A percentile compares a stretch with the other conserved stretches of the same genome.
phyloP scores from a whole-genome alignment of 2,113 vertebrate genomes.

The Eretmochelys imbricata region DNA sequence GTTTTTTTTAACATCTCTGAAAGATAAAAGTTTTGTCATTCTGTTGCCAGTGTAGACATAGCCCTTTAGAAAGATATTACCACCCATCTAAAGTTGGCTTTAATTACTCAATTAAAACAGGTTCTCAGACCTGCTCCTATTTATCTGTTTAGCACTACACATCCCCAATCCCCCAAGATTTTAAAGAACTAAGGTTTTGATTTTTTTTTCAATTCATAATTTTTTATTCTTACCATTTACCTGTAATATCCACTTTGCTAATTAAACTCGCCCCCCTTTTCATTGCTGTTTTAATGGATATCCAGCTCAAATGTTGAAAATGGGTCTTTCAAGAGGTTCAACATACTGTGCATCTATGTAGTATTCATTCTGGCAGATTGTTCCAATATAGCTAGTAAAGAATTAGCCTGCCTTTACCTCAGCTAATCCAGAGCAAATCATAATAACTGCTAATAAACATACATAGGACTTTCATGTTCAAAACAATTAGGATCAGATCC shows the following conservation, averaged over 20 bases:
- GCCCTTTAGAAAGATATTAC: not conserved
- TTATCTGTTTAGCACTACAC: fast-evolving
- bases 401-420: not conserved
- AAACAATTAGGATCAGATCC: not conserved
- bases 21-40: too few relatives aligned
- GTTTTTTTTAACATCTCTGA: too few relatives aligned
- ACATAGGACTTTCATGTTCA: not conserved
- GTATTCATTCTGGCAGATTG: fast-evolving
- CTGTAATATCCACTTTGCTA: not conserved
- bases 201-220: not conserved
- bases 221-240: not conserved
- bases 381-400: not conserved
- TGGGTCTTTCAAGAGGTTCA: not conserved
- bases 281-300: not conserved
- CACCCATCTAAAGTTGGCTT: not conserved
- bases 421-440: not conserved
- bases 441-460: not conserved
- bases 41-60: too few relatives aligned
- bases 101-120: fast-evolving
- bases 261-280: not conserved
- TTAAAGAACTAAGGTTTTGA: not conserved
- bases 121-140: not conserved
- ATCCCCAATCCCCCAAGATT: too few relatives aligned
- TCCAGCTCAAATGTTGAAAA: not conserved
- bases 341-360: not conserved